Evolutionary conservation across 2,113 vertebrate genomes (phyloP).

Genomic region (Platanista minor): DNA sequence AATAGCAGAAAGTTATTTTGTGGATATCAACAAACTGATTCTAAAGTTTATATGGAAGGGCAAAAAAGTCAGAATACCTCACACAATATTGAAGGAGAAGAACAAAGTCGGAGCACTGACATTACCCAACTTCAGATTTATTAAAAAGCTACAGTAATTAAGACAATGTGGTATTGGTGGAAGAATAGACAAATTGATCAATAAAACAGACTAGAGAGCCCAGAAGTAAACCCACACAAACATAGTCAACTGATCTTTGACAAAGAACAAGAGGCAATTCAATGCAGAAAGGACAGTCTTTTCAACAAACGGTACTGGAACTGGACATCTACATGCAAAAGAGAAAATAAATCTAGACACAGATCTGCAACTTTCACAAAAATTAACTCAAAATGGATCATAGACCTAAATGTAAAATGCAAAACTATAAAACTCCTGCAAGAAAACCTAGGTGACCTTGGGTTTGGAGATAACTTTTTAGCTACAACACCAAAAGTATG

Average conservation of each 20-base stretch:
- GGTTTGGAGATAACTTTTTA: background rate
- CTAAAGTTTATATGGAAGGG: background rate
- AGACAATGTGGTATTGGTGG: background rate
- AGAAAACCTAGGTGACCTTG: background rate
- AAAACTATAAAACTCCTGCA: background rate
- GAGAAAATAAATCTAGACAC: no score
- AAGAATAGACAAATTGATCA: background rate
- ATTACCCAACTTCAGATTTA: background rate
- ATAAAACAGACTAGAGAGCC: background rate
- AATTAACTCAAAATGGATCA: background rate
- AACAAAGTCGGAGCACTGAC: background rate
- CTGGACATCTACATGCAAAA: no score
- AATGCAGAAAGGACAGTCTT: background rate
- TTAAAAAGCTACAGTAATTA: background rate
- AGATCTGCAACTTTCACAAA: no score
- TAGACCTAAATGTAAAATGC: background rate
- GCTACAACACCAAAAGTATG: background rate
- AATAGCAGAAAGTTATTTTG: background rate
- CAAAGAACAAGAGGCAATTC: background rate
- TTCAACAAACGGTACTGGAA: background rate
- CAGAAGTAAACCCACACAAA: background rate
- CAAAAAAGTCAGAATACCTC: background rate
- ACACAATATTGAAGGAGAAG: background rate
- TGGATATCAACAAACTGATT: background rate
- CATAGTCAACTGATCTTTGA: background rate